Conservation (phyloP, 2,113 vertebrate genomes). For the Oenanthe oenanthe region DNA sequence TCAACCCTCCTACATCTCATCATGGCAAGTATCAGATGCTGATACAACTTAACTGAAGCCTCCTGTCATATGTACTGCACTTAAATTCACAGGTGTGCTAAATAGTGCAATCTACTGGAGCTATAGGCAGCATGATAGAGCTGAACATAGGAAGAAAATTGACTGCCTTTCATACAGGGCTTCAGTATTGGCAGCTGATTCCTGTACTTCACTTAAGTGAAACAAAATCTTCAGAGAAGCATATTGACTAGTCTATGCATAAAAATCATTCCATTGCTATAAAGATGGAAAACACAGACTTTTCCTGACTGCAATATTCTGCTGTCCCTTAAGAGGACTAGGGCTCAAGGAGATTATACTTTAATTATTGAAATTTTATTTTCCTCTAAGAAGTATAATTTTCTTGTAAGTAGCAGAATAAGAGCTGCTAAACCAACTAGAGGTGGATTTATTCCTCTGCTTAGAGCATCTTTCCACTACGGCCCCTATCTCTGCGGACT, state of each 20-base stretch:
- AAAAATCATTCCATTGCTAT: not conserved
- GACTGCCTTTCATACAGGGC: not conserved
- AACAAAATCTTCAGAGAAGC: not conserved
- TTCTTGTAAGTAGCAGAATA: not conserved
- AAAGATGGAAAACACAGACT: not conserved
- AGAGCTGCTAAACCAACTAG: not conserved
- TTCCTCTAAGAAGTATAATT: not conserved
- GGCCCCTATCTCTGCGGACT: not conserved
- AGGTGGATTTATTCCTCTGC: not conserved
- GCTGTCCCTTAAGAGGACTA: not conserved
- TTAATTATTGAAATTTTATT: not conserved
- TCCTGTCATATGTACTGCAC: not conserved
- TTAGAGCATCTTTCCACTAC: not conserved
- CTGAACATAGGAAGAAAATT: not conserved
- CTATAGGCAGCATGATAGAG: not conserved
- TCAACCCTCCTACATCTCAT: not conserved
- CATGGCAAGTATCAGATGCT: not conserved
- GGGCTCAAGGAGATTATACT: not conserved
- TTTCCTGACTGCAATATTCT: not conserved
- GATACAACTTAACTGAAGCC: not conserved
- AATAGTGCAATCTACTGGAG: not conserved
- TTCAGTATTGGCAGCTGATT: constrained; percentile 3
- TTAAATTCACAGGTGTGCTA: constrained; percentile 12
- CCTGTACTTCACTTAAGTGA: not conserved
- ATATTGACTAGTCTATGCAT: not conserved